Conservation (phyloP, 2,888 invertebrate species). For the Oscheius sp. region DNA sequence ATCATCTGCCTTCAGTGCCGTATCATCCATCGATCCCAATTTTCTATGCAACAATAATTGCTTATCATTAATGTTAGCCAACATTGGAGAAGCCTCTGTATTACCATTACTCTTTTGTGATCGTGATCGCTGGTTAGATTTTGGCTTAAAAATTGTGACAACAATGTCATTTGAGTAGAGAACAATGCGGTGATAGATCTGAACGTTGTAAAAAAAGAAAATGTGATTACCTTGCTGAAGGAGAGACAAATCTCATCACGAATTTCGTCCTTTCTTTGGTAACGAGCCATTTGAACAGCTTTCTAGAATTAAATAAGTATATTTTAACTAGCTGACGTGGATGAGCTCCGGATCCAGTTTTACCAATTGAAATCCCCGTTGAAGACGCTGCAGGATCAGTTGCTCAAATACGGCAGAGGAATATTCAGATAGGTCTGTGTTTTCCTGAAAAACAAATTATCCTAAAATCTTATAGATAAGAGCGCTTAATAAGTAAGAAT, state of each 20-base stretch:
- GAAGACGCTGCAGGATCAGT: constrained; percentile 92
- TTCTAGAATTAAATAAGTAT: background rate
- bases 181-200: constrained; percentile 61
- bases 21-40: constrained; percentile 7
- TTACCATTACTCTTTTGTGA: background rate
- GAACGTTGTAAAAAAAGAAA: constrained; percentile 7
- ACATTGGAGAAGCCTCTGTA: background rate
- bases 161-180: constrained; percentile 39
- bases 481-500: too few relatives aligned
- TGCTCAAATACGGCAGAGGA: constrained; percentile 74
- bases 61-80: background rate
- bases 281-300: constrained; percentile 61
- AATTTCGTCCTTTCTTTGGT: constrained; percentile 25
- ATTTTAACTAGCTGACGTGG: background rate
- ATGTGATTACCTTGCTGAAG: constrained; percentile 43
- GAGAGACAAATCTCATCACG: constrained; percentile 37
- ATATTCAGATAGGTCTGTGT: constrained; percentile 1
- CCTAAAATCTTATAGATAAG: too few relatives aligned
- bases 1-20: background rate
- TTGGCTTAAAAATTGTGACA: constrained; percentile 49
- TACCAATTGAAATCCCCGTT: constrained; percentile 74
- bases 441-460: background rate
- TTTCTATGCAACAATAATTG: background rate
- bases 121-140: background rate
- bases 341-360: constrained; percentile 31